Conservation (phyloP, 2,888 invertebrate species). For the Sinodicranocentrus sp. region DNA sequence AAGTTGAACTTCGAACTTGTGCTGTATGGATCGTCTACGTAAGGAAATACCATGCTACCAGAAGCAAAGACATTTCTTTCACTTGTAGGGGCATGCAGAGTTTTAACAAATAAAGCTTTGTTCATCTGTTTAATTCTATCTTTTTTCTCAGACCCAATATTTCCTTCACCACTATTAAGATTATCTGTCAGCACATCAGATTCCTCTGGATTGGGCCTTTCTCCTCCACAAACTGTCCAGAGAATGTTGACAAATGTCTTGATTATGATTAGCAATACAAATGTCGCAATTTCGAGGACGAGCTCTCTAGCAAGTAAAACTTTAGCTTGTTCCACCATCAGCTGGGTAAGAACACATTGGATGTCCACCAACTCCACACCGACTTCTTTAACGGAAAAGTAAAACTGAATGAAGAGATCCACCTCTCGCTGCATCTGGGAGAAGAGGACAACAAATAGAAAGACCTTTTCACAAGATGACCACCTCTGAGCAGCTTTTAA, state of each 20-base stretch:
- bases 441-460: neutral
- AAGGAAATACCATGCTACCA: neutral
- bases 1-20: neutral
- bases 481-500: neutral
- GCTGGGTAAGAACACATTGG: conserved; percentile 15
- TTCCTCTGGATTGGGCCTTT: neutral
- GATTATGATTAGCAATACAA: conserved; percentile 22
- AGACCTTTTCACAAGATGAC: conserved; percentile 27
- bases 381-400: neutral
- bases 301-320: conserved; percentile 11
- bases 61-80: no score
- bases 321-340: conserved; percentile 26
- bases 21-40: neutral
- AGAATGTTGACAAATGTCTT: conserved; percentile 30
- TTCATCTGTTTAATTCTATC: no score
- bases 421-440: conserved; percentile 21
- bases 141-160: neutral
- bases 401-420: conserved; percentile 18
- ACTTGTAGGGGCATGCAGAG: neutral
- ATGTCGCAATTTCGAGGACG: conserved; percentile 35
- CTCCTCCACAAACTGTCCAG: neutral
- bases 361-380: neutral
- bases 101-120: neutral
- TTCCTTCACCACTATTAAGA: no score
- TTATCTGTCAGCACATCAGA: neutral